Percentiles rank a stretch among this genome's conserved stretches.
These are phyloP conservation scores for Lateolabrax maculatus DNA, from an alignment of 2,797 vertebrate species.

Conservation along the genomic window DNA sequence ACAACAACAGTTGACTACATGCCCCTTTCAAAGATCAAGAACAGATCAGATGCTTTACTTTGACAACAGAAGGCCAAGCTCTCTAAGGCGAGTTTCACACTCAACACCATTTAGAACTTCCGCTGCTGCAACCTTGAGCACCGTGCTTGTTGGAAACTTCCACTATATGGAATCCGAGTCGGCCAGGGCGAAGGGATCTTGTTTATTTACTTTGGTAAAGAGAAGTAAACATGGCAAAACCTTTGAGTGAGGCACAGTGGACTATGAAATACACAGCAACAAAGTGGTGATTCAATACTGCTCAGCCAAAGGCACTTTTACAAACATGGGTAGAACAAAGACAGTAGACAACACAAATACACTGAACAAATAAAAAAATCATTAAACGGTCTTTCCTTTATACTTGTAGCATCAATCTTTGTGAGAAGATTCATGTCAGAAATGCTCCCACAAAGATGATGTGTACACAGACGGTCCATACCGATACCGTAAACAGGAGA, in stretches of 20 bases:
- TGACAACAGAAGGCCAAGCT: slow-evolving; percentile 41
- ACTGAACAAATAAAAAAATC: slow-evolving; percentile 34
- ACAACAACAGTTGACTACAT: slow-evolving; percentile 58
- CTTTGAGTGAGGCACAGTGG: slow-evolving; percentile 35
- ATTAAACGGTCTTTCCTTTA: slow-evolving; percentile 35
- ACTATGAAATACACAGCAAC: slow-evolving; percentile 36
- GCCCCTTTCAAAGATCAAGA: slow-evolving; percentile 52
- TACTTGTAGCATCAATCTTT: slow-evolving; percentile 12
- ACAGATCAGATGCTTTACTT: slow-evolving; percentile 52
- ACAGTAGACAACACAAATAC: slow-evolving; percentile 50
- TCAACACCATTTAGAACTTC: slow-evolving; percentile 12
- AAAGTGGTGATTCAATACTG: slow-evolving; percentile 45
- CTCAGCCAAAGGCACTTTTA: slow-evolving; percentile 72
- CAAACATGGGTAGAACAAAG: slow-evolving; percentile 35
- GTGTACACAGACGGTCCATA: slow-evolving; percentile 12
- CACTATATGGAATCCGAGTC: slow-evolving; percentile 17
- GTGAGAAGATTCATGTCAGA: slow-evolving; percentile 25
- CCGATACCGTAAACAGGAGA: slow-evolving; percentile 17
- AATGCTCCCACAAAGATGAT: slow-evolving; percentile 14
- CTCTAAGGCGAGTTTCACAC: slow-evolving; percentile 22
- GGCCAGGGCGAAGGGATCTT: slow-evolving; percentile 36
- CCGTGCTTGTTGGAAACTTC: slow-evolving; percentile 37
- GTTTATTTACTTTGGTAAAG: slow-evolving; percentile 70
- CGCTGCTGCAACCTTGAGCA: slow-evolving; percentile 21
- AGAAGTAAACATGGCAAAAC: slow-evolving; percentile 53